phyloP scores from a whole-genome alignment of 2,113 vertebrate species.

The Vireo altiloquus region DNA sequence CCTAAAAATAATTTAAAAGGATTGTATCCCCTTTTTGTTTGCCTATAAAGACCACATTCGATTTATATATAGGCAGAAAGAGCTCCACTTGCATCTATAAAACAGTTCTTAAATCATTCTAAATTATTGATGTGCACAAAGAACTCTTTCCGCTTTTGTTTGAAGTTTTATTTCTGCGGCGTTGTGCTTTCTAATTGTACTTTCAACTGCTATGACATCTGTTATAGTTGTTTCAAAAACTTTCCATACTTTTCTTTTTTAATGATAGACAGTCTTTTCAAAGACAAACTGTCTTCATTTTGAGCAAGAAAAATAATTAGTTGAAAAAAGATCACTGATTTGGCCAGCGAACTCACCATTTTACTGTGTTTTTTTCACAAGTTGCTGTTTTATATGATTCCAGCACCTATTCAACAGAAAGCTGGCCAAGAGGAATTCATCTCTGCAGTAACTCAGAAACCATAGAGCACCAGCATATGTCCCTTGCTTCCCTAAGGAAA shows the following conservation, averaged over 20 bases:
- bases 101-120: conserved; percentile 61
- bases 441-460: conserved; percentile 21
- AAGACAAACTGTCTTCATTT: conserved; percentile 56
- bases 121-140: conserved; percentile 57
- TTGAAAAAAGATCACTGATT: conserved; percentile 59
- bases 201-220: conserved; percentile 66
- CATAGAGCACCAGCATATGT: conserved; percentile 44
- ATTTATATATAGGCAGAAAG: conserved; percentile 51
- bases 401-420: conserved; percentile 60
- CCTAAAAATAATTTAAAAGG: conserved; percentile 65
- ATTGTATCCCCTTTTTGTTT: conserved; percentile 58
- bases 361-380: not conserved
- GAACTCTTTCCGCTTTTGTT: conserved; percentile 30
- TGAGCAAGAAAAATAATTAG: conserved; percentile 63
- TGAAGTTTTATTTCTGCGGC: conserved; percentile 64
- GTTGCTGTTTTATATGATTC: conserved; percentile 61
- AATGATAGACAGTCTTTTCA: conserved; percentile 51
- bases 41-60: conserved; percentile 57
- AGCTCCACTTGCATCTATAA: conserved; percentile 48
- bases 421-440: conserved; percentile 43
- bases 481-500: conserved; percentile 47
- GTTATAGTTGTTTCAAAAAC: conserved; percentile 64
- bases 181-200: conserved; percentile 63
- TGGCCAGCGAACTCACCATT: conserved; percentile 32
- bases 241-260: conserved; percentile 49